Evolutionary conservation across 2,888 invertebrate species (phyloP).

Genomic region (Eilema sororculum): DNA sequence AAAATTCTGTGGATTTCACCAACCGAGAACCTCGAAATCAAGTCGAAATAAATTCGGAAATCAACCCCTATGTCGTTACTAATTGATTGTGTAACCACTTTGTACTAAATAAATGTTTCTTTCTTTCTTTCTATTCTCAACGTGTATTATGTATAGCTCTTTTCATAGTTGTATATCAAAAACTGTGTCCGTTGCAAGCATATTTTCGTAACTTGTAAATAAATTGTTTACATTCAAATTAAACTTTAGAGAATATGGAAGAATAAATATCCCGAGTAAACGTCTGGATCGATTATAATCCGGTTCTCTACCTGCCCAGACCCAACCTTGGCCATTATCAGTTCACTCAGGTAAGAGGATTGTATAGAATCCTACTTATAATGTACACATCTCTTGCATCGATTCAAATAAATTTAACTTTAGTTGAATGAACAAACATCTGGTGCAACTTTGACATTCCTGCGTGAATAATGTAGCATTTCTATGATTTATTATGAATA

Average conservation of each 20-base stretch:
- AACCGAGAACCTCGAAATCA: neutral
- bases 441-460: slow-evolving; percentile 37
- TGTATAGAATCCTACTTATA: slow-evolving; percentile 62
- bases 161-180: neutral
- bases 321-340: slow-evolving; percentile 71
- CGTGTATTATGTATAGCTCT: neutral
- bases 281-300: slow-evolving; percentile 71
- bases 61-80: too few relatives aligned
- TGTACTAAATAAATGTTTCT: too few relatives aligned
- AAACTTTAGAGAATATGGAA: slow-evolving; percentile 32
- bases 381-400: slow-evolving; percentile 60
- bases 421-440: slow-evolving; percentile 61
- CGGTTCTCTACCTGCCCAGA: slow-evolving; percentile 76
- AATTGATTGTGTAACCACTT: too few relatives aligned
- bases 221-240: slow-evolving; percentile 35
- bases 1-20: neutral
- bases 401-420: slow-evolving; percentile 58
- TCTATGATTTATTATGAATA: neutral
- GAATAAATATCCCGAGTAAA: slow-evolving; percentile 58
- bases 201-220: neutral
- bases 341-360: slow-evolving; percentile 75
- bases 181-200: neutral
- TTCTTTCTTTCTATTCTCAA: too few relatives aligned
- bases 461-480: neutral
- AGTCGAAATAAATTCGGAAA: neutral